Evolutionary conservation across 2,797 vertebrate species (phyloP).

Genomic region (Coracias cyanogaster): DNA sequence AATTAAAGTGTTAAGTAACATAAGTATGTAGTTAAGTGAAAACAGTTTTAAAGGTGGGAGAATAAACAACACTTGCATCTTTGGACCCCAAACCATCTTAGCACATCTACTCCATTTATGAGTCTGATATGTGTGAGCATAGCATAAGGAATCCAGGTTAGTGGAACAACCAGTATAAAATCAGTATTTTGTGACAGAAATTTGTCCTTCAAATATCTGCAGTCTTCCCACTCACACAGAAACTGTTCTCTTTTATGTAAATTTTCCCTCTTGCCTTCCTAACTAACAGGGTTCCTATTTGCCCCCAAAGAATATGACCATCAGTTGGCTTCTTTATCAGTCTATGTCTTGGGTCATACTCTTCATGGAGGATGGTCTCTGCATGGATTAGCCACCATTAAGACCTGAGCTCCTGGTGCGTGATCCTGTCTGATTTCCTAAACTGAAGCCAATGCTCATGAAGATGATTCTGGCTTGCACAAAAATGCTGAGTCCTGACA

Average conservation of each 20-base stretch:
- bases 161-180: background rate
- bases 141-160: background rate
- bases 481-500: background rate
- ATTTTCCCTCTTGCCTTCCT: background rate
- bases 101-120: background rate
- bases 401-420: background rate
- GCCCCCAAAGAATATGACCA: background rate
- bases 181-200: background rate
- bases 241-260: background rate
- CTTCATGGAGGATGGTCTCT: background rate
- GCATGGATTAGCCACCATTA: background rate
- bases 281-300: background rate
- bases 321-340: background rate
- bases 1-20: background rate
- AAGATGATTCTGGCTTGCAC: background rate
- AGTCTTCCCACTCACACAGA: background rate
- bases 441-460: background rate
- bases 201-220: background rate
- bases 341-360: background rate
- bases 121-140: background rate
- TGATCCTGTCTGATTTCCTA: background rate
- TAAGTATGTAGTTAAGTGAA: background rate
- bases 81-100: background rate
- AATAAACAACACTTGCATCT: background rate
- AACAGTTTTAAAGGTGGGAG: background rate